These are phyloP conservation scores for Bubalus kerabau DNA, from an alignment of 2,113 vertebrate genomes.

Conservation along the genomic window DNA sequence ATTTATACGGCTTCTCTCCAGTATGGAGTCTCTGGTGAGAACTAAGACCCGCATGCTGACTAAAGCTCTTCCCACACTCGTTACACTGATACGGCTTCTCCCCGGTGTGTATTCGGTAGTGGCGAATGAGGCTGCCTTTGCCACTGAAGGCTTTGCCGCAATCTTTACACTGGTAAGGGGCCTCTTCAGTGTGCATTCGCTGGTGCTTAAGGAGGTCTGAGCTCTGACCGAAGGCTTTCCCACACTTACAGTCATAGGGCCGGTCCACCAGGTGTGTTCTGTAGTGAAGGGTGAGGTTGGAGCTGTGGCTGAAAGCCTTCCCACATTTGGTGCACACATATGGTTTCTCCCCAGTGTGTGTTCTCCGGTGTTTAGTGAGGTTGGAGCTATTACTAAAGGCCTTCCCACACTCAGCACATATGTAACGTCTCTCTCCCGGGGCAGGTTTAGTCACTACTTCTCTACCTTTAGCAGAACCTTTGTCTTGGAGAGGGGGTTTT, in stretches of 20 bases:
- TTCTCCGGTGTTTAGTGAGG: slow-evolving; percentile 69
- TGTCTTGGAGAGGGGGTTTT: slow-evolving; percentile 37
- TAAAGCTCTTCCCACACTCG: slow-evolving; percentile 73
- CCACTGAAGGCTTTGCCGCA: slow-evolving; percentile 75
- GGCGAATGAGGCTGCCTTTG: slow-evolving; percentile 72
- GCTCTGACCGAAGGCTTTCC: slow-evolving; percentile 72
- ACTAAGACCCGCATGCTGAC: slow-evolving; percentile 75
- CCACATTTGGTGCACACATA: slow-evolving; percentile 77
- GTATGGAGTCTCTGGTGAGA: slow-evolving; percentile 78
- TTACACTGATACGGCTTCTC: slow-evolving; percentile 76
- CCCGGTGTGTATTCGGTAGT: slow-evolving; percentile 74
- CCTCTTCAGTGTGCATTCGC: slow-evolving; percentile 72
- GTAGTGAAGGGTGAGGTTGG: slow-evolving; percentile 73
- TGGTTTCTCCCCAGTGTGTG: slow-evolving; percentile 75
- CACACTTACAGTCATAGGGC: slow-evolving; percentile 74
- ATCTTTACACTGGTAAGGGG: slow-evolving; percentile 68
- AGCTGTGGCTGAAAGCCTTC: slow-evolving; percentile 72
- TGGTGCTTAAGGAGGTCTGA: slow-evolving; percentile 73
- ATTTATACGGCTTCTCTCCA: slow-evolving; percentile 72
- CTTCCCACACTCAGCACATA: slow-evolving; percentile 74
- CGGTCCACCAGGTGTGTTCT: slow-evolving; percentile 74
- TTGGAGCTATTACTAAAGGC: slow-evolving; percentile 74
- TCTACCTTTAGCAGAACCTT: slow-evolving; percentile 44
- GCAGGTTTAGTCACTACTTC: slow-evolving; percentile 64
- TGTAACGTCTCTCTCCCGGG: slow-evolving; percentile 72